Evolutionary conservation across 2,888 invertebrate genomes (phyloP).

Genomic region (Eledone cirrhosa): DNA sequence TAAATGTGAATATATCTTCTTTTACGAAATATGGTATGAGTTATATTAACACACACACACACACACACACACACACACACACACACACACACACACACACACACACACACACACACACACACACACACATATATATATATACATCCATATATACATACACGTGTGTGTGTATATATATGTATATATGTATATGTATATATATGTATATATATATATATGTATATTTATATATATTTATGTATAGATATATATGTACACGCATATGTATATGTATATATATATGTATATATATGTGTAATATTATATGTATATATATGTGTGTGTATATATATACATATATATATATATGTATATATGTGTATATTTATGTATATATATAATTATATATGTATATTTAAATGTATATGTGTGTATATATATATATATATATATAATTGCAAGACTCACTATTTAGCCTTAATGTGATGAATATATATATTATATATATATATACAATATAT

Average conservation of each 20-base stretch:
- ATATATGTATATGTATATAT: background rate
- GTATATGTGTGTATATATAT: background rate
- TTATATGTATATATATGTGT: background rate
- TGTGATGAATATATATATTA: too few species aligned
- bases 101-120: rapidly evolving
- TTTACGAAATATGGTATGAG: too few species aligned
- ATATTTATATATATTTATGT: constrained; percentile 20
- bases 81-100: too few species aligned
- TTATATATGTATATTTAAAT: too few species aligned
- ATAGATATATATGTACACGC: background rate
- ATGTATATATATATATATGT: background rate
- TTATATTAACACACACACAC: too few species aligned
- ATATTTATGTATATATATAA: background rate
- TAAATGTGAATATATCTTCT: too few species aligned
- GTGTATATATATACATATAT: background rate
- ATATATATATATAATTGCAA: background rate
- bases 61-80: too few species aligned
- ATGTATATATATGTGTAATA: background rate
- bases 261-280: constrained; percentile 1
- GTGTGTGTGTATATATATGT: background rate
- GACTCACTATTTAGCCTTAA: too few species aligned
- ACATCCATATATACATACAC: too few species aligned
- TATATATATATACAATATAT: too few species aligned
- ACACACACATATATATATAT: too few species aligned
- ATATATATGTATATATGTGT: background rate